A percentile compares a stretch with the other conserved stretches of the same genome.
These are phyloP conservation scores for Oreocharis arfaki DNA, from an alignment of 2,113 vertebrate genomes.

Conservation along the genomic window DNA sequence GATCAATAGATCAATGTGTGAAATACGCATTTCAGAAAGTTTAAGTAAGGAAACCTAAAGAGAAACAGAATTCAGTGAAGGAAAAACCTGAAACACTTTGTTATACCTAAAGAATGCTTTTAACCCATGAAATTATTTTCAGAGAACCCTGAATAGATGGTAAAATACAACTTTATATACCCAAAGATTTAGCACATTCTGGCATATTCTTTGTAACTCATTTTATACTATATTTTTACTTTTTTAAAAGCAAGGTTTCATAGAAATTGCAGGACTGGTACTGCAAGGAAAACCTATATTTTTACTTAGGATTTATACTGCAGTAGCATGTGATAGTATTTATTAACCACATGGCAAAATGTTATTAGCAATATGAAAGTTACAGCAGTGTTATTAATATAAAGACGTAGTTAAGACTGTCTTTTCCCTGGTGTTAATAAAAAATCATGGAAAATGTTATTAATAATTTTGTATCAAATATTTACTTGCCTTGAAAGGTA, in stretches of 20 bases:
- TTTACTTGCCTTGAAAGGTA: background rate
- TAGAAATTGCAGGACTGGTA: background rate
- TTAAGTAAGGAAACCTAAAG: background rate
- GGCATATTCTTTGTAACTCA: background rate
- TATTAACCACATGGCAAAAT: background rate
- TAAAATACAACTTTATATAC: background rate
- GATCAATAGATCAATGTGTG: background rate
- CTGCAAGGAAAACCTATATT: background rate
- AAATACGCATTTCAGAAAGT: background rate
- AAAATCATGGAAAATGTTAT: background rate
- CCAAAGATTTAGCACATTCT: background rate
- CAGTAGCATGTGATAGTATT: background rate
- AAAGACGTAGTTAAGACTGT: background rate
- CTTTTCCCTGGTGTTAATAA: background rate
- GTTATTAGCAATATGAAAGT: background rate
- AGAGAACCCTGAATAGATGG: background rate
- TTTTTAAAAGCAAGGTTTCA: background rate
- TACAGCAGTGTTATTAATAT: background rate
- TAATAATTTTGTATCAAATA: background rate
- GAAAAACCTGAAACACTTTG: background rate
- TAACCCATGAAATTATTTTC: background rate
- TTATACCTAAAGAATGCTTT: background rate
- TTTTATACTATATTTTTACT: background rate
- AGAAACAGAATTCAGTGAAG: background rate
- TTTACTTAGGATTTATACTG: background rate